Evolutionary conservation across 1,140 invertebrate genomes (phyloP).

Genomic region (Alviniconcha marisindica): DNA sequence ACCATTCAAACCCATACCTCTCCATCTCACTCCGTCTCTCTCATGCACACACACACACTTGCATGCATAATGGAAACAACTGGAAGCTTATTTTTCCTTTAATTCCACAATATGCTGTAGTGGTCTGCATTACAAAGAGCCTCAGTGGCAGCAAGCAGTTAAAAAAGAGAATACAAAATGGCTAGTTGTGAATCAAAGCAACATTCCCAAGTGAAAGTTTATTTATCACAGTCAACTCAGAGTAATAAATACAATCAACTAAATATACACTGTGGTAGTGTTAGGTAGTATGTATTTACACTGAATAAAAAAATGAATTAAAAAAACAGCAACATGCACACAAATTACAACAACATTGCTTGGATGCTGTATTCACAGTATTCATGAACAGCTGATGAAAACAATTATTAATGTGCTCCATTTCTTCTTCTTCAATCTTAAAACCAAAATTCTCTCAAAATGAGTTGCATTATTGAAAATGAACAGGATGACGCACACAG

Average conservation of each 20-base stretch:
- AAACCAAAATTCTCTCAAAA: too few relatives aligned
- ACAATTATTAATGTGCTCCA: too few relatives aligned
- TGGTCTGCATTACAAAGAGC: not conserved
- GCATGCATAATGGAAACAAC: not conserved
- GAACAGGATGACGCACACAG: too few relatives aligned
- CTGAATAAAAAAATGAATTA: not conserved
- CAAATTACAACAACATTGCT: too few relatives aligned
- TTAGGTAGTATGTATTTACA: not conserved
- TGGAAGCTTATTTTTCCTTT: not conserved
- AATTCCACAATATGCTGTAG: not conserved
- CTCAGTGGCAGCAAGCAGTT: not conserved
- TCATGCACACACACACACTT: not conserved
- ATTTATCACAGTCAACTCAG: conserved; percentile 27
- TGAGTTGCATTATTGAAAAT: too few relatives aligned
- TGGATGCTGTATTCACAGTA: too few relatives aligned
- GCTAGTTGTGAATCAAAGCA: not conserved
- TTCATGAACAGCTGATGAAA: too few relatives aligned
- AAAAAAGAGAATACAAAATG: not conserved
- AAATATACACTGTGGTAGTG: conserved; percentile 5
- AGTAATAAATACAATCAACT: not conserved
- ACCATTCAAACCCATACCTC: too few relatives aligned
- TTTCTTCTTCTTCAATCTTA: too few relatives aligned
- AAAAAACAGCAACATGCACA: too few relatives aligned
- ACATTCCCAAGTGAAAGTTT: not conserved
- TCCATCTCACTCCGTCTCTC: too few relatives aligned